phyloP scores from a whole-genome alignment of 2,797 vertebrate species.

The Eleutherodactylus coqui region DNA sequence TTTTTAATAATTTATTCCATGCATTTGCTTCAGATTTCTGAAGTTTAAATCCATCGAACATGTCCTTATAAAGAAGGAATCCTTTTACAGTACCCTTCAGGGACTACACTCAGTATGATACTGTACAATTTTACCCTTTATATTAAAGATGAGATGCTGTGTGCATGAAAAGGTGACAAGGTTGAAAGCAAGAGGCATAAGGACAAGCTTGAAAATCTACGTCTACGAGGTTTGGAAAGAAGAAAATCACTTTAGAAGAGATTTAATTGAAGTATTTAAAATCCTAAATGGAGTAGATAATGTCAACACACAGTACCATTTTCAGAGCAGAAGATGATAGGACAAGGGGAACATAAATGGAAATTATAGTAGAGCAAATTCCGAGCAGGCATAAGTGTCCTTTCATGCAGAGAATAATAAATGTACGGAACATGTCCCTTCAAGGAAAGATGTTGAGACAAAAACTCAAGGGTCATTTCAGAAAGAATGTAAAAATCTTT shows the following conservation, averaged over 20 bases:
- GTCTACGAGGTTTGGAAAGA: constrained; percentile 66
- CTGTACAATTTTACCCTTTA: constrained; percentile 62
- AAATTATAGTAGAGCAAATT: constrained; percentile 73
- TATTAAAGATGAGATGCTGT: constrained; percentile 66
- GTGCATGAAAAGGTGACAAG: constrained; percentile 69
- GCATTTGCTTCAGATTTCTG: constrained; percentile 19
- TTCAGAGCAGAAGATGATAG: constrained; percentile 69
- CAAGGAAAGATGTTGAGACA: constrained; percentile 62
- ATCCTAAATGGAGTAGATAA: constrained; percentile 70
- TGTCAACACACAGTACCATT: constrained; percentile 71
- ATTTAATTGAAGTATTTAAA: constrained; percentile 73
- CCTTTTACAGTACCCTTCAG: constrained; percentile 56
- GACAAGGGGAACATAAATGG: constrained; percentile 69
- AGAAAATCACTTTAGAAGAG: constrained; percentile 68
- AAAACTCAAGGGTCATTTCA: constrained; percentile 62
- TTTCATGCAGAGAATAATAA: constrained; percentile 71
- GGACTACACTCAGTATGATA: constrained; percentile 63
- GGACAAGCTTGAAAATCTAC: constrained; percentile 67
- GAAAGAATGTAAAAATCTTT: constrained; percentile 71
- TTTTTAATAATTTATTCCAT: constrained; percentile 3
- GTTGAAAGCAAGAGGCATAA: constrained; percentile 69
- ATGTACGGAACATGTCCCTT: constrained; percentile 62
- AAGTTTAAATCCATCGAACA: constrained; percentile 52
- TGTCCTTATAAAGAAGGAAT: constrained; percentile 40
- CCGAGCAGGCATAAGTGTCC: constrained; percentile 67